A percentile compares a stretch with the other conserved stretches of the same genome.
Evolutionary conservation across 2,888 invertebrate genomes (phyloP).

Genomic region (Blastobasis lacticolella): DNA sequence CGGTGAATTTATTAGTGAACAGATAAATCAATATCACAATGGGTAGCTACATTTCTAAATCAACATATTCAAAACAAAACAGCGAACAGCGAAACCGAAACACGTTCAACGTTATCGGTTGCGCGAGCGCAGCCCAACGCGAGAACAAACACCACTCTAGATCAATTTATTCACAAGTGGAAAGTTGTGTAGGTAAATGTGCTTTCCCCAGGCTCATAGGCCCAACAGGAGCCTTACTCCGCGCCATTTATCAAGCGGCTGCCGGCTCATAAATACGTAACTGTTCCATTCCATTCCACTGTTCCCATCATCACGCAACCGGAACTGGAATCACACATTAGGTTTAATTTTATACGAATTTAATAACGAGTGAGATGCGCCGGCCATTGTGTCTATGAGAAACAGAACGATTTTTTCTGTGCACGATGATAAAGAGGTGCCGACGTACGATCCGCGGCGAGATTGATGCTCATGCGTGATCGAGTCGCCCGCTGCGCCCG

Average conservation of each 20-base stretch:
- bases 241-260: slow-evolving; percentile 13
- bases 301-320: slow-evolving; percentile 69
- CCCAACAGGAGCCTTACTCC: background rate
- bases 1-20: no score
- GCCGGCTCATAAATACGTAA: slow-evolving; percentile 35
- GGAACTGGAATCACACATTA: slow-evolving; percentile 71
- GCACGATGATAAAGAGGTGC: slow-evolving; percentile 69
- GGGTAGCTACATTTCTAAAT: no score
- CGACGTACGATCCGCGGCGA: slow-evolving; percentile 59
- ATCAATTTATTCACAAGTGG: no score
- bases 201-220: no score
- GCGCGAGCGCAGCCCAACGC: no score
- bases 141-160: no score
- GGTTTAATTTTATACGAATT: slow-evolving; percentile 73
- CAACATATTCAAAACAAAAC: no score
- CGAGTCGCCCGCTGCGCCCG: slow-evolving; percentile 59
- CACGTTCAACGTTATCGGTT: no score
- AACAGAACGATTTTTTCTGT: slow-evolving; percentile 60
- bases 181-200: no score
- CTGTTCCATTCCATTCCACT: slow-evolving; percentile 52
- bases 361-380: slow-evolving; percentile 68
- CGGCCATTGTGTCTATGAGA: slow-evolving; percentile 65
- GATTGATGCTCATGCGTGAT: slow-evolving; percentile 64
- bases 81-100: no score
- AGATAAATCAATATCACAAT: no score